Conservation (phyloP, 30 jellyfish, hydroid and myxozoan genomes). For the Turritopsis dohrnii region DNA sequence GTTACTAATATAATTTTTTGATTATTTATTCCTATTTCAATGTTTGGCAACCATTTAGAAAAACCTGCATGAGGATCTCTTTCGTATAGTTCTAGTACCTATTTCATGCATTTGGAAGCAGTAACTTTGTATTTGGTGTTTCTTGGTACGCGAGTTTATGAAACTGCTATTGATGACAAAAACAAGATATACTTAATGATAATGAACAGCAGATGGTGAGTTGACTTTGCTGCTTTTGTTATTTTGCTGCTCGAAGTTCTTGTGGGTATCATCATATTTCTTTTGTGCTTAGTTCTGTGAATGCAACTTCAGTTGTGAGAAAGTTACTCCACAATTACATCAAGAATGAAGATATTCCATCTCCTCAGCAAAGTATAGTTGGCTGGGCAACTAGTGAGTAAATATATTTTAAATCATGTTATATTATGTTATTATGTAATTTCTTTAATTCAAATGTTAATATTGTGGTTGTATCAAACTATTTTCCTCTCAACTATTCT, state of each 20-base stretch:
- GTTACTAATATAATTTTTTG: too few relatives aligned
- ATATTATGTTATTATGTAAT: too few relatives aligned
- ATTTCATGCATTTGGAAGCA: conserved; percentile 61
- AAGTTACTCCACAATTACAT: conserved; percentile 52
- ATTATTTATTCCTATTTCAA: neutral
- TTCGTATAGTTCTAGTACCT: conserved; percentile 17
- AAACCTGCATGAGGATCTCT: neutral
- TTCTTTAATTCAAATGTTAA: neutral
- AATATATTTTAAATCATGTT: too few relatives aligned
- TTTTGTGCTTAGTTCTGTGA: conserved; percentile 63
- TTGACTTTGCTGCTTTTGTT: too few relatives aligned
- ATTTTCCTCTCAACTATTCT: neutral
- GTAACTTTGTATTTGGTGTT: conserved; percentile 37
- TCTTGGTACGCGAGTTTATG: conserved; percentile 51
- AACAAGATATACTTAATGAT: conserved; percentile 50
- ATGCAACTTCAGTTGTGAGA: conserved; percentile 47
- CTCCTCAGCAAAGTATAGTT: conserved; percentile 15
- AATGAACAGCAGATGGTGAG: conserved; percentile 75
- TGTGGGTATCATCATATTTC: too few relatives aligned
- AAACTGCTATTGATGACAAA: conserved; percentile 34
- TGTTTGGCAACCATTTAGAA: neutral
- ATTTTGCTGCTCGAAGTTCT: neutral
- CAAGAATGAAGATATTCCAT: conserved; percentile 54
- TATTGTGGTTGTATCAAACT: too few relatives aligned
- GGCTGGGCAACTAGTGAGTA: conserved; percentile 35